These are phyloP conservation scores for Neopipo cinnamomea DNA, from an alignment of 2,113 vertebrate species.

Conservation along the genomic window DNA sequence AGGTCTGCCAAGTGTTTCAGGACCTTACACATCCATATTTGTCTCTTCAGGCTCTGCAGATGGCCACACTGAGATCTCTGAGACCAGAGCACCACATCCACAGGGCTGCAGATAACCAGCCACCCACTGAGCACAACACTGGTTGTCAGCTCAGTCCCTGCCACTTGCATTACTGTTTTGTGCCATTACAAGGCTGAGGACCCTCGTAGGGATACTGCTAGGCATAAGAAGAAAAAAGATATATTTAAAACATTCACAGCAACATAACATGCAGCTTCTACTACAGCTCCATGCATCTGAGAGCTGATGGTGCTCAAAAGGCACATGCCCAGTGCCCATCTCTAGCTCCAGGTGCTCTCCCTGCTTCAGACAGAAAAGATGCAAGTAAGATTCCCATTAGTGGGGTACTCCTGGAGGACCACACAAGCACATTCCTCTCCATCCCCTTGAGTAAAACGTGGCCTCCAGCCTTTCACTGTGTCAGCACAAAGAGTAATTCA, in stretches of 20 bases:
- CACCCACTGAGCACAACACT: neutral
- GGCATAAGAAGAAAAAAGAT: neutral
- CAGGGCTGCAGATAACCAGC: neutral
- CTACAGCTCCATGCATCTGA: neutral
- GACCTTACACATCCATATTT: neutral
- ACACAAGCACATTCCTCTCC: conserved; percentile 52
- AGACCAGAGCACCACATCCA: neutral
- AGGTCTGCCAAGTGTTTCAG: neutral
- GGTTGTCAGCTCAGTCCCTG: neutral
- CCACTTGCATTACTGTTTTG: neutral
- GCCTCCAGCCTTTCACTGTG: conserved; percentile 57
- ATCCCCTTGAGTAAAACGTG: conserved; percentile 1
- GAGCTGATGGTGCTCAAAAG: neutral
- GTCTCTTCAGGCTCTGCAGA: neutral
- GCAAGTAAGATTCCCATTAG: neutral
- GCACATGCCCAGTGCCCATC: rapidly evolving
- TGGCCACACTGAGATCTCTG: rapidly evolving
- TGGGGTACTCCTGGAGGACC: conserved; percentile 4
- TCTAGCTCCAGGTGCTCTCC: neutral
- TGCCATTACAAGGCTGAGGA: neutral
- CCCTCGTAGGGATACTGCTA: neutral
- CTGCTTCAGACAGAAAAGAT: neutral
- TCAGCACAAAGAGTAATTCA: conserved; percentile 65
- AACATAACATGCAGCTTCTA: neutral
- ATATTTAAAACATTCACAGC: neutral